A percentile compares a stretch with the other conserved stretches of the same genome.
Evolutionary conservation across 2,888 invertebrate species (phyloP).

Genomic region (Nephrotoma flavescens): DNA sequence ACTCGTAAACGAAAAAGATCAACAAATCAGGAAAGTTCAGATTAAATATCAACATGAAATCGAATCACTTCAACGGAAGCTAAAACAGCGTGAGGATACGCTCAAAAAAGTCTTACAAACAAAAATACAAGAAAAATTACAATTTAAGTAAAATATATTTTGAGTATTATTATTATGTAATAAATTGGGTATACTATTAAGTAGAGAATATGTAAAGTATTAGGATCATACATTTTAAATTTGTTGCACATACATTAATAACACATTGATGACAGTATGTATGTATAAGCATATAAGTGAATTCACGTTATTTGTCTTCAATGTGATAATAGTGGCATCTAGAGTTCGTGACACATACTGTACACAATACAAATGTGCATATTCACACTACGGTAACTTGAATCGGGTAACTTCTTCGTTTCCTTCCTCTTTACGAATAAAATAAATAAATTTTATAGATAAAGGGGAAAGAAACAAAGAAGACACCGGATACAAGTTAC

Average conservation of each 20-base stretch:
- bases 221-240: neutral
- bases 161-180: neutral
- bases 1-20: constrained; percentile 29
- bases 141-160: neutral
- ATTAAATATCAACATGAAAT: constrained; percentile 25
- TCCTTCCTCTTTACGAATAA: no score
- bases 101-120: constrained; percentile 18
- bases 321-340: neutral
- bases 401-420: no score
- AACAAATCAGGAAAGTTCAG: constrained; percentile 27
- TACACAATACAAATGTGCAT: neutral
- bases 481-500: no score
- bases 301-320: no score
- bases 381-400: no score
- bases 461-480: no score
- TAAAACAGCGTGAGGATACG: constrained; percentile 30
- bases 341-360: neutral
- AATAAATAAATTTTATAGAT: no score
- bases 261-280: no score
- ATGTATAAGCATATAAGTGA: no score
- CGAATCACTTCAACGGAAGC: constrained; percentile 23
- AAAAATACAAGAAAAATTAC: neutral
- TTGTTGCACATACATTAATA: no score
- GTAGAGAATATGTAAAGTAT: neutral
- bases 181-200: neutral